phyloP scores from a whole-genome alignment of 2,113 vertebrate species.

The Podarcis muralis region DNA sequence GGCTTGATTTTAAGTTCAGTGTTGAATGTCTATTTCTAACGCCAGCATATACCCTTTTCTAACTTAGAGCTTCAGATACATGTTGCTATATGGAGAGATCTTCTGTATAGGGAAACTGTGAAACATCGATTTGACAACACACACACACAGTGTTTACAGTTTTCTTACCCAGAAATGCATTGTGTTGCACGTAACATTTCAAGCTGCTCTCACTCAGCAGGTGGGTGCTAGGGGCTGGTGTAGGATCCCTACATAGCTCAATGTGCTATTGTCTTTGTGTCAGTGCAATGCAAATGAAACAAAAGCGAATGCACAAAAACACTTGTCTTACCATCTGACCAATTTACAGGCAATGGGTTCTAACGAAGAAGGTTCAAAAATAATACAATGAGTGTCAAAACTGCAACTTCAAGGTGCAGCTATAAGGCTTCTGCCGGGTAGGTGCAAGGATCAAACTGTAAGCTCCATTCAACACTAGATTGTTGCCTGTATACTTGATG shows the following conservation, averaged over 20 bases:
- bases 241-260: background rate
- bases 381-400: conserved; percentile 46
- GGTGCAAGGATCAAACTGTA: conserved; percentile 52
- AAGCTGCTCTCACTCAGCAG: background rate
- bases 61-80: background rate
- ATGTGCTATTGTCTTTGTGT: conserved; percentile 70
- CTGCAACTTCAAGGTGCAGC: conserved; percentile 42
- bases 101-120: conserved; percentile 1
- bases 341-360: conserved; percentile 57
- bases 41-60: conserved; percentile 21
- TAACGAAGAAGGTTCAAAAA: conserved; percentile 58
- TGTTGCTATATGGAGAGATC: background rate
- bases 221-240: background rate
- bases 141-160: background rate
- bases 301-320: conserved; percentile 29
- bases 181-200: background rate
- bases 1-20: background rate
- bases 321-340: conserved; percentile 52
- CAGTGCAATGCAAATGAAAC: conserved; percentile 62
- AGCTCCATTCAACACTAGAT: conserved; percentile 43
- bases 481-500: conserved; percentile 22
- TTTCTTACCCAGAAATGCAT: background rate
- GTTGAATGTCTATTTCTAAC: conserved; percentile 14
- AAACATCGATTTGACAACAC: background rate
- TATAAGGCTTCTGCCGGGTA: conserved; percentile 44